Percentiles rank a stretch among this genome's conserved stretches.
These are phyloP conservation scores for Oasisia sp. DNA, from an alignment of 2,888 invertebrate species.

Conservation along the genomic window DNA sequence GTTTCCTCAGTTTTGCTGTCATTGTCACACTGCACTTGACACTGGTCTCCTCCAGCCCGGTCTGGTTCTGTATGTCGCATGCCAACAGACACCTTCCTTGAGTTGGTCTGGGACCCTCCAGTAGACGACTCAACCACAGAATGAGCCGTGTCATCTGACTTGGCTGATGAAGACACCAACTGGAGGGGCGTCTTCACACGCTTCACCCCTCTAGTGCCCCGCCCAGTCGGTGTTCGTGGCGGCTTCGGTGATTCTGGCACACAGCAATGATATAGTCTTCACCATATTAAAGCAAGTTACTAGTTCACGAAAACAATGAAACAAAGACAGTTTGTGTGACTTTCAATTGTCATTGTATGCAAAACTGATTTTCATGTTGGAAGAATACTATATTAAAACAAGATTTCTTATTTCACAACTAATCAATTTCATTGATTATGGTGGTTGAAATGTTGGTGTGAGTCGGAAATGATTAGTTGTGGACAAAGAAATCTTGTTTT, in stretches of 20 bases:
- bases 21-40: background rate
- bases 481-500: too few species aligned
- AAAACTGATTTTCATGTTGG: too few species aligned
- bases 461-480: too few species aligned
- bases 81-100: background rate
- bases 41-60: background rate
- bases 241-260: background rate
- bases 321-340: too few species aligned
- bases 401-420: too few species aligned
- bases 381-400: too few species aligned
- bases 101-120: background rate
- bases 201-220: background rate
- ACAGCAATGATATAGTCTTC: background rate
- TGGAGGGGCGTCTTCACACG: background rate
- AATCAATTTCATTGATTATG: too few species aligned
- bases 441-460: too few species aligned
- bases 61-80: background rate
- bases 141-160: background rate
- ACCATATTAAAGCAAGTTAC: too few species aligned
- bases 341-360: too few species aligned
- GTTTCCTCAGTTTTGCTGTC: background rate
- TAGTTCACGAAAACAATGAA: too few species aligned
- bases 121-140: background rate
- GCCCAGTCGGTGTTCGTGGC: background rate
- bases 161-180: background rate